Evolutionary conservation across 2,113 vertebrate genomes (phyloP).

Genomic region (Tragelaphus scriptus): DNA sequence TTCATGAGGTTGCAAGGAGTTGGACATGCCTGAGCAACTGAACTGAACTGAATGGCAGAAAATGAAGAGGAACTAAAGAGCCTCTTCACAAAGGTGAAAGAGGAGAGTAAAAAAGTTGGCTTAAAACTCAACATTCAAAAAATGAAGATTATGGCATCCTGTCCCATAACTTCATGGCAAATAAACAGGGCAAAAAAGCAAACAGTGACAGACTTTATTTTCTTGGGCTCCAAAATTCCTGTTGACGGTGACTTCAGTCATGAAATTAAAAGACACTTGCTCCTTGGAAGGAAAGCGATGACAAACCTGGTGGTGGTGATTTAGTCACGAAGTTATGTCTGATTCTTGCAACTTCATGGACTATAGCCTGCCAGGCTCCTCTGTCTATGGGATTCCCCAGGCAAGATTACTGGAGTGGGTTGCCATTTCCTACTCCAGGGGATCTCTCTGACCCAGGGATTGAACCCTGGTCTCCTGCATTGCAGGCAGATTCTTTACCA

Average conservation of each 20-base stretch:
- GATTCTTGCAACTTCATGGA: not conserved
- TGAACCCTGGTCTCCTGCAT: not conserved
- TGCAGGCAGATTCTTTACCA: not conserved
- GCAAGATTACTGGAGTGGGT: not conserved
- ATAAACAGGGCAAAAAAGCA: not conserved
- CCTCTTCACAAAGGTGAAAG: not conserved
- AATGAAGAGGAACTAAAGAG: not conserved
- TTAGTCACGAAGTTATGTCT: not conserved
- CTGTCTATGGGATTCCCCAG: not conserved
- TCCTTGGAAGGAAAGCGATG: not conserved
- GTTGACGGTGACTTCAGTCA: not conserved
- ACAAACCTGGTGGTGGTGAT: not conserved
- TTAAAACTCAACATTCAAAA: not conserved
- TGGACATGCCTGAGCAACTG: rapidly evolving
- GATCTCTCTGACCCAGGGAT: not conserved
- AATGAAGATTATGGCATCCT: not conserved
- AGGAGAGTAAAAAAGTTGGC: not conserved
- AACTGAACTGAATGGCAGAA: not conserved
- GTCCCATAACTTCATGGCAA: not conserved
- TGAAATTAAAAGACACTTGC: not conserved
- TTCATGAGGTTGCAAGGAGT: too few relatives aligned
- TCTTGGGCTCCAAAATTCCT: not conserved
- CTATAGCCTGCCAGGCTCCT: not conserved
- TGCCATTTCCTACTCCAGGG: not conserved
- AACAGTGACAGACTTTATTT: not conserved